These are phyloP conservation scores for Euphonia xanthogaster DNA, from an alignment of 2,797 vertebrate genomes.

Conservation along the genomic window DNA sequence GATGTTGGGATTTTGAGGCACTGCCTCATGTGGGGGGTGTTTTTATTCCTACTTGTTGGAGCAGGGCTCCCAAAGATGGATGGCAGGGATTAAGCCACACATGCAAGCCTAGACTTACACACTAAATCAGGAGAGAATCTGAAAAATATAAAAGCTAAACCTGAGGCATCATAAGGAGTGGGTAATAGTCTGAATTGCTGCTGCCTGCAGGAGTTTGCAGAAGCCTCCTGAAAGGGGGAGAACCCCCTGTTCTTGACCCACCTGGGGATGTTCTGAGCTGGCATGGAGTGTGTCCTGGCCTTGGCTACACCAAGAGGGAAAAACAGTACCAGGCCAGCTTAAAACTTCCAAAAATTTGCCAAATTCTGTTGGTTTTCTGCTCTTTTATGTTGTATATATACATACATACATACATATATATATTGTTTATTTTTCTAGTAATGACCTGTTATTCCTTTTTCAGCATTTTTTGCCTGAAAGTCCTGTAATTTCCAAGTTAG, in stretches of 20 bases:
- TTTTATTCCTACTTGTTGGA: background rate
- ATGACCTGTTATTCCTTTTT: background rate
- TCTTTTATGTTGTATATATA: background rate
- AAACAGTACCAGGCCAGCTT: background rate
- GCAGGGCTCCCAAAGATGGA: background rate
- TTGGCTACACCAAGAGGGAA: accelerated
- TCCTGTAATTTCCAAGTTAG: accelerated
- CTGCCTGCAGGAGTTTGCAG: background rate
- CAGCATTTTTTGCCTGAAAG: background rate
- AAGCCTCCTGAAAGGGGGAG: background rate
- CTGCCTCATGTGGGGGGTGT: accelerated
- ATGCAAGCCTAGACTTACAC: background rate
- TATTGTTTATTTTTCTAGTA: background rate
- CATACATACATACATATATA: accelerated
- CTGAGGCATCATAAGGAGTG: background rate
- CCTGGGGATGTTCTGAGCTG: accelerated
- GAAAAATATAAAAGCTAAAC: background rate
- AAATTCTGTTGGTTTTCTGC: background rate
- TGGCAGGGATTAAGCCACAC: background rate
- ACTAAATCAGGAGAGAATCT: background rate
- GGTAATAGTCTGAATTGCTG: background rate
- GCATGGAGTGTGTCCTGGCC: accelerated
- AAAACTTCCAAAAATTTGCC: background rate
- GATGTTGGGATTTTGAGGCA: accelerated
- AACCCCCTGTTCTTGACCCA: accelerated